Conservation (phyloP, 2,888 invertebrate species). For the Omphaloscelis lunosa region DNA sequence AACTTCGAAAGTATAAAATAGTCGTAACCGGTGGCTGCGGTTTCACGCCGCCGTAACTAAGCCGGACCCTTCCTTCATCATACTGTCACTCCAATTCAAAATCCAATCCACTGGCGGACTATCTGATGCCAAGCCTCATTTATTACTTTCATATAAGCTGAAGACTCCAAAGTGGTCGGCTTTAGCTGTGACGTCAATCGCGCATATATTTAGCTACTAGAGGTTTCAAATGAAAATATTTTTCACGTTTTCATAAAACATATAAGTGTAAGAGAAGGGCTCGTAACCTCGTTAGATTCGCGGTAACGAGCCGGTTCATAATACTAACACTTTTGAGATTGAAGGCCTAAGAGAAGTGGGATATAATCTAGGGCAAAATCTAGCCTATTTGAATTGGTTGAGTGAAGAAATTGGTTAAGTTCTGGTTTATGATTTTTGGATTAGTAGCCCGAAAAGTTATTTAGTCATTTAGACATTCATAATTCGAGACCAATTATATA, state of each 20-base stretch:
- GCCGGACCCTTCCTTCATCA: constrained; percentile 74
- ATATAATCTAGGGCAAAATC: not conserved
- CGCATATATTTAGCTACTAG: constrained; percentile 18
- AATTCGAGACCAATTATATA: not conserved
- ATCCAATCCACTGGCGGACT: constrained; percentile 71
- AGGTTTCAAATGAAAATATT: not conserved
- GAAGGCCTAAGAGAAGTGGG: not conserved
- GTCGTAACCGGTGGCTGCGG: constrained; percentile 42
- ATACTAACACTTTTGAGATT: not conserved
- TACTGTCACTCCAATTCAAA: constrained; percentile 77
- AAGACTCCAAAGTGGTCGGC: constrained; percentile 21
- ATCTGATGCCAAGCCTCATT: constrained; percentile 70
- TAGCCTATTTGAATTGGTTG: not conserved
- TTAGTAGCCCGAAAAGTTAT: not conserved
- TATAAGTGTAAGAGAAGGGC: not conserved
- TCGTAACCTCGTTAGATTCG: constrained; percentile 10
- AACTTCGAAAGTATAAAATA: constrained; percentile 50
- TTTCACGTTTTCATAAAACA: constrained; percentile 16
- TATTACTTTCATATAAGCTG: constrained; percentile 61
- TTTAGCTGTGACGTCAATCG: constrained; percentile 25
- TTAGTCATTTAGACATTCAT: not conserved
- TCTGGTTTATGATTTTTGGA: not conserved
- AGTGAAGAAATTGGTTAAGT: not conserved
- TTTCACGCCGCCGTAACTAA: constrained; percentile 55
- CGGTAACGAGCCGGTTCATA: constrained; percentile 11